These are phyloP conservation scores for Macropus fuliginosus DNA, from an alignment of 2,797 vertebrate species.

Conservation along the genomic window DNA sequence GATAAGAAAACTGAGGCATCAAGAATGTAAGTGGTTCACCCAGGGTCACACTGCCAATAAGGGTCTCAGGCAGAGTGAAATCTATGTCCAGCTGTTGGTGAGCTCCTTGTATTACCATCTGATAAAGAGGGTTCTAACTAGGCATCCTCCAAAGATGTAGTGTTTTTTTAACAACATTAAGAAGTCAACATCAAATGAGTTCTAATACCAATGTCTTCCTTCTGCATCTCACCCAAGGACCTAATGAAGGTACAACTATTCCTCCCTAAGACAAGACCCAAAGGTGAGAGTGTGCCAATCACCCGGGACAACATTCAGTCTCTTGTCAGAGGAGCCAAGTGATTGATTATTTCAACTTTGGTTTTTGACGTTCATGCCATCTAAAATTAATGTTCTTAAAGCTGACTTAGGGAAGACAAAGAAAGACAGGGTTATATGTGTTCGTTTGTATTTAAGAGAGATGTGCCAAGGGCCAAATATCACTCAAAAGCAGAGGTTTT, in stretches of 20 bases:
- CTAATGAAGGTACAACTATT: not conserved
- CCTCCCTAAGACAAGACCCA: not conserved
- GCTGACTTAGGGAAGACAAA: not conserved
- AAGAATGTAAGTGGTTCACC: not conserved
- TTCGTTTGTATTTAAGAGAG: constrained; percentile 15
- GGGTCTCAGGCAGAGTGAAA: not conserved
- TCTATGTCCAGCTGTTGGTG: not conserved
- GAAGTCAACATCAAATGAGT: not conserved
- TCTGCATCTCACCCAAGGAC: not conserved
- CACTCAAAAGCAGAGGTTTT: not conserved
- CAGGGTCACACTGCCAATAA: not conserved
- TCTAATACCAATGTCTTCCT: not conserved
- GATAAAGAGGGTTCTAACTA: too few relatives aligned
- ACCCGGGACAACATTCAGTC: not conserved
- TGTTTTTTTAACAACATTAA: not conserved
- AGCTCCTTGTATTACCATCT: not conserved
- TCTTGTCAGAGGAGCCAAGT: accelerated
- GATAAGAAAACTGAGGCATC: not conserved
- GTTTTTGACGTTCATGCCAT: constrained; percentile 14
- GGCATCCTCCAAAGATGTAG: not conserved
- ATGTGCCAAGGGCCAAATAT: not conserved
- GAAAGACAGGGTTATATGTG: not conserved
- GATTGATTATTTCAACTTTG: constrained; percentile 26
- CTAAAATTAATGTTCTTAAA: constrained; percentile 48
- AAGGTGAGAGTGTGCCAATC: not conserved